Evolutionary conservation across 2,888 invertebrate genomes (phyloP).

Genomic region (Caenorhabditis panamensis): DNA sequence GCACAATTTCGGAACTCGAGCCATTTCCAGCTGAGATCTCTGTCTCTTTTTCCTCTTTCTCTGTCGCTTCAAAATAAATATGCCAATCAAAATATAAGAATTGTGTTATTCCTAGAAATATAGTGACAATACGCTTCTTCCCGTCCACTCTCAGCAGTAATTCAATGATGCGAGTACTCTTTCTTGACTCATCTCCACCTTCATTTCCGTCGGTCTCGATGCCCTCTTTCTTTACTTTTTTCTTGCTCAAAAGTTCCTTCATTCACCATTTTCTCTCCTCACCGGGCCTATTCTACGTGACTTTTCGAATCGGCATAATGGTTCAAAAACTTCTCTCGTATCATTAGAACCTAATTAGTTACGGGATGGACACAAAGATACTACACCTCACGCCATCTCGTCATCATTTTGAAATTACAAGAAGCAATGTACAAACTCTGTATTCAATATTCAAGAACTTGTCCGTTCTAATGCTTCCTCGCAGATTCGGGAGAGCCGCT

Average conservation of each 20-base stretch:
- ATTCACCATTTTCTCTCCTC: constrained; percentile 7
- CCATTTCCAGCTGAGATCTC: constrained; percentile 1
- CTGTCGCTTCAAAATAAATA: background rate
- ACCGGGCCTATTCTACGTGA: background rate
- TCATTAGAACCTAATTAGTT: constrained; percentile 1
- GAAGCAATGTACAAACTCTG: too few relatives aligned
- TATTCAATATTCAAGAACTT: too few relatives aligned
- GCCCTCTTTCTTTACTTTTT: background rate
- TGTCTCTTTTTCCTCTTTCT: too few relatives aligned
- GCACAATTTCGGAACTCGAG: background rate
- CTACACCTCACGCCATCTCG: background rate
- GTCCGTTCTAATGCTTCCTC: background rate
- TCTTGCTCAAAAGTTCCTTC: background rate
- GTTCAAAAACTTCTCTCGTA: background rate
- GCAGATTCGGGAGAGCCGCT: background rate
- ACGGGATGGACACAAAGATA: background rate
- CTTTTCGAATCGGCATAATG: background rate
- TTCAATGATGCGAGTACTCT: background rate
- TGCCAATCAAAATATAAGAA: constrained; percentile 2
- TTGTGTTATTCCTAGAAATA: background rate
- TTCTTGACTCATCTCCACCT: constrained; percentile 5
- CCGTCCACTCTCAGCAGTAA: background rate
- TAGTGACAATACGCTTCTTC: too few relatives aligned
- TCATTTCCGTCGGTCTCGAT: constrained; percentile 45
- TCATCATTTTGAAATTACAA: too few relatives aligned